These are phyloP conservation scores for Pseudorasbora parva DNA, from an alignment of 2,113 vertebrate genomes.

Conservation along the genomic window DNA sequence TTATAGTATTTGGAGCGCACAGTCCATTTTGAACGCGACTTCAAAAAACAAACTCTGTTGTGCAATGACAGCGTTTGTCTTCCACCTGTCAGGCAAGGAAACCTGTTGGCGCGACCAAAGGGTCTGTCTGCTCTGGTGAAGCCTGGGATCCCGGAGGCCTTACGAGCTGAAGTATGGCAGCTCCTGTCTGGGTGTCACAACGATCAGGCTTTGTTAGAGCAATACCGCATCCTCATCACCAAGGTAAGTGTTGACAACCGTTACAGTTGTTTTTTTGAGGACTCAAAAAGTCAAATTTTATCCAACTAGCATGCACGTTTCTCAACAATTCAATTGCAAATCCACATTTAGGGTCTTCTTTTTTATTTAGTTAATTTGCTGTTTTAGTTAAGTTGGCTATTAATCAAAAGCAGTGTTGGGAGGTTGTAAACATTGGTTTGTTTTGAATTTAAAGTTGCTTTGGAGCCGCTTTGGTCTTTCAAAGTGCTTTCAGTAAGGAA, in stretches of 20 bases:
- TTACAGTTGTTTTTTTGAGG: neutral
- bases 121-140: constrained; percentile 88
- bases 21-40: neutral
- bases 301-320: neutral
- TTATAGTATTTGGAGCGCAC: neutral
- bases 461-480: neutral
- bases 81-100: constrained; percentile 84
- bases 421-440: too few species aligned
- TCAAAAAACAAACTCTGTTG: neutral
- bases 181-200: constrained; percentile 93
- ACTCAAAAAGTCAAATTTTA: neutral
- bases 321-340: neutral
- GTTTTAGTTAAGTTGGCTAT: neutral
- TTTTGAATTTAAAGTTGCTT: neutral
- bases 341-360: neutral
- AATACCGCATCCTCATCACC: constrained; percentile 93
- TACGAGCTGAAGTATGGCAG: constrained; percentile 97
- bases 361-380: neutral
- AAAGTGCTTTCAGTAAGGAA: neutral
- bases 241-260: constrained; percentile 78
- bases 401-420: neutral
- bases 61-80: constrained; percentile 41
- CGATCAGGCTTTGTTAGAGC: constrained; percentile 90
- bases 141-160: constrained; percentile 90
- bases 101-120: constrained; percentile 88